Evolutionary conservation across 37 sponge, comb jelly and placozoan species (phyloP).

Genomic region (Spongilla lacustris): DNA sequence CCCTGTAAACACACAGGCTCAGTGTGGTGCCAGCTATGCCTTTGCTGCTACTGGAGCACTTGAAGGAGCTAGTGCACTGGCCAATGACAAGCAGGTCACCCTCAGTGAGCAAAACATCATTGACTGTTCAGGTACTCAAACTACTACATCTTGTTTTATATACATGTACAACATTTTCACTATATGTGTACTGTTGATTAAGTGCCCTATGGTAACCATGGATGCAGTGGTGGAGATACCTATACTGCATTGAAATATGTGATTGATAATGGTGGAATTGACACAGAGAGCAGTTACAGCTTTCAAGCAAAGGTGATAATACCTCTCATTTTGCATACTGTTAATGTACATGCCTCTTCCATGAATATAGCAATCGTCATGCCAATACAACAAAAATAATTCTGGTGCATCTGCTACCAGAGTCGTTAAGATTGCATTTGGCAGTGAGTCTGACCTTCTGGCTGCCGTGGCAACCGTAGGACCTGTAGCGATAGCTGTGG

Average conservation of each 20-base stretch:
- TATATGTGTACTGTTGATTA: not conserved
- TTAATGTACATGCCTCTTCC: not conserved
- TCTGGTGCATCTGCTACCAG: slow-evolving; percentile 46
- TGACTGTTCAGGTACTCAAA: slow-evolving; percentile 72
- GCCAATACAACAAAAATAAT: slow-evolving; percentile 19
- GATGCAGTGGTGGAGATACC: slow-evolving; percentile 72
- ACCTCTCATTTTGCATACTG: not conserved
- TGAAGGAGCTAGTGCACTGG: slow-evolving; percentile 71
- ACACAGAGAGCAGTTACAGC: slow-evolving; percentile 37
- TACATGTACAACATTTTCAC: too few species aligned
- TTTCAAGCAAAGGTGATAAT: slow-evolving; percentile 53
- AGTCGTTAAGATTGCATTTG: slow-evolving; percentile 32
- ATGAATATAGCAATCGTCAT: slow-evolving; percentile 38
- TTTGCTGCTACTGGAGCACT: slow-evolving; percentile 89
- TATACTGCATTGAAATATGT: slow-evolving; percentile 53
- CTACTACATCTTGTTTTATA: too few species aligned
- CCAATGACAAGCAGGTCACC: slow-evolving; percentile 49
- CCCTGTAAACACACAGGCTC: slow-evolving; percentile 20
- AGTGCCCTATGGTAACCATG: slow-evolving; percentile 73
- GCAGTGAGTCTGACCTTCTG: slow-evolving; percentile 44
- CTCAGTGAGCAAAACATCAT: slow-evolving; percentile 75
- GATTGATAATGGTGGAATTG: slow-evolving; percentile 20
- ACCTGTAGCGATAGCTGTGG: slow-evolving; percentile 49
- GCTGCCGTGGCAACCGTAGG: slow-evolving; percentile 50
- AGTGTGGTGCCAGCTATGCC: slow-evolving; percentile 94